Evolutionary conservation across 2,797 vertebrate species (phyloP).

Genomic region (Amniataba percoides): DNA sequence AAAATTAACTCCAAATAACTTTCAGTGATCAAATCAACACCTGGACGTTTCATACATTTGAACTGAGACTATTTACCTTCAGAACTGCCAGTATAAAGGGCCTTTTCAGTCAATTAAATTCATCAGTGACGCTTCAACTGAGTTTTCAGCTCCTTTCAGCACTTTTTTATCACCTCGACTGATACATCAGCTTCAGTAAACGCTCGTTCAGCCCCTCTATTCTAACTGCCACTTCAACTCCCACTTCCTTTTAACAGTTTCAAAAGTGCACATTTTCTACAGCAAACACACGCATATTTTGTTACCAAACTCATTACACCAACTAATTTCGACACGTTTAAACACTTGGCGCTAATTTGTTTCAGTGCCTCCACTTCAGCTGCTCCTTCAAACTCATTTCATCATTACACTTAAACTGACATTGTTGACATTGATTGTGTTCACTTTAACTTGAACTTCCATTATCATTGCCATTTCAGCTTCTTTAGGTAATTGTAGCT

Average conservation of each 20-base stretch:
- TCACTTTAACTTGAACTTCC: not conserved
- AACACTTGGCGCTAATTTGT: conserved; percentile 12
- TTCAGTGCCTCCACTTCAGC: not conserved
- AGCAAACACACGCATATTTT: too few relatives aligned
- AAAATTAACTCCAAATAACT: too few relatives aligned
- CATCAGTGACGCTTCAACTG: not conserved
- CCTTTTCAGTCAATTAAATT: not conserved
- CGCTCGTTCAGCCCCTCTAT: not conserved
- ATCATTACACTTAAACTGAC: not conserved
- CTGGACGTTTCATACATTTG: not conserved
- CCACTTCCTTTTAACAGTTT: too few relatives aligned
- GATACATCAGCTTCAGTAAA: too few relatives aligned
- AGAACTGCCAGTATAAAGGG: not conserved
- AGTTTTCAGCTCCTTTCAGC: not conserved
- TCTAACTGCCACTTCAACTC: too few relatives aligned
- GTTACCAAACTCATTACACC: not conserved
- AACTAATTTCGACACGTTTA: not conserved
- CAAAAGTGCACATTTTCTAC: too few relatives aligned
- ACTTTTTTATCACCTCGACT: not conserved
- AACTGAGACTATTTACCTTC: not conserved
- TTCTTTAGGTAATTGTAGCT: not conserved
- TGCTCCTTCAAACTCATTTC: conserved; percentile 1
- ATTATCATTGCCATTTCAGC: not conserved
- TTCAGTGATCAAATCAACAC: not conserved
- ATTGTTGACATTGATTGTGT: not conserved